Base-by-base conservation (phyloP, 2,797 vertebrate species). In the Myripristis jacobus region DNA sequence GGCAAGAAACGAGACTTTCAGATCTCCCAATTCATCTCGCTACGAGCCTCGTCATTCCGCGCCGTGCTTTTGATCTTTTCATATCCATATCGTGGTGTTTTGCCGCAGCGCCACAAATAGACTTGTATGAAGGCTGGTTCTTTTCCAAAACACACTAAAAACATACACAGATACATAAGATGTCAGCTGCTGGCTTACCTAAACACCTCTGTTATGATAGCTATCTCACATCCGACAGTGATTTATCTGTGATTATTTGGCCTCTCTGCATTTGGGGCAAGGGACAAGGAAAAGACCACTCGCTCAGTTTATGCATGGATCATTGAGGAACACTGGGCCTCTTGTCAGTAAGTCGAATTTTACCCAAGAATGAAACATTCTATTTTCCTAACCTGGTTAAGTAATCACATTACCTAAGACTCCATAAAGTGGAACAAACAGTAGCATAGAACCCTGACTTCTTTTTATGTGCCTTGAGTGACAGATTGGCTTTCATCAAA, bases 331-430 rank as follows among this genome's bases (percentile, higher is more conserved):
- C 90, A 93, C 91, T 92, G 88, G 91, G 87, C 87, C 90, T 90
- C 91, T 93, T 93, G 92, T 93, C 91, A 89, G 82, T 48, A 81
- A 77, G 90, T 92, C 80, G 59, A 81, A 89, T 92, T 93, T 86
- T 90, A 84, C 89, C 80, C 86, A 68, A 83, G 93, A 92, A 93
- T 92, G 91, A 93, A 94, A 93, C 88, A 91, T 93, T 90, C 51
- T 94, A 89, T 94, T 94, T 94, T 94, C 74, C 87, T 94, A 94
- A 94, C 93, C 93, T 92, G 94, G 94, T 95, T 94, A 94, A 94
- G 88, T 93, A 93, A 95, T 94, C 93, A 94, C 88, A 93, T 94
- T 94, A 94, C 92, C 92, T 93, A 92, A 94, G 91, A 88, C 89
- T 89, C 88, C 87, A 91, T 92, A 92, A 93, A 93, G 89, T 91